Conservation (phyloP, 2,113 vertebrate genomes). For the Notothenia rossii region DNA sequence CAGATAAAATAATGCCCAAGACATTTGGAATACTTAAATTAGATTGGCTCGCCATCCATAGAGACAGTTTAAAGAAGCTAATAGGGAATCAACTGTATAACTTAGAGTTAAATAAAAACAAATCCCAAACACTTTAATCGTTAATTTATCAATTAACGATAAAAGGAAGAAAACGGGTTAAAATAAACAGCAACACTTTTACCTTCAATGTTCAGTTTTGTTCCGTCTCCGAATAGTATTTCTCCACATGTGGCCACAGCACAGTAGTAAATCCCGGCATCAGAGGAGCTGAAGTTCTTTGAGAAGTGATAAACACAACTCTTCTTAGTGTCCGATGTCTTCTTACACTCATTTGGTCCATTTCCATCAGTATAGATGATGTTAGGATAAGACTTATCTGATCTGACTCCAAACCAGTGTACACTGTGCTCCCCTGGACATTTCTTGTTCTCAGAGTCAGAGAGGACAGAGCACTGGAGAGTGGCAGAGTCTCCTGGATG, state of each 20-base stretch:
- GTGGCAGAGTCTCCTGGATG: constrained; percentile 47
- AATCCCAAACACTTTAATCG: too few species aligned
- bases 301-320: constrained; percentile 48
- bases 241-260: constrained; percentile 56
- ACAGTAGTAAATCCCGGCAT: constrained; percentile 65
- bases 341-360: neutral
- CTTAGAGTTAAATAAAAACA: too few species aligned
- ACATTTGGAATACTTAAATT: neutral
- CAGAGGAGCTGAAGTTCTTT: constrained; percentile 48
- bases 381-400: constrained; percentile 15
- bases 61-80: neutral
- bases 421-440: neutral
- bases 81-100: too few species aligned
- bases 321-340: neutral
- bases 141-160: too few species aligned
- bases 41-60: neutral
- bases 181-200: neutral
- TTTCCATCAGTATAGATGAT: constrained; percentile 39
- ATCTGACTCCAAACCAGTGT: constrained; percentile 52
- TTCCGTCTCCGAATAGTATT: constrained; percentile 63
- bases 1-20: too few species aligned
- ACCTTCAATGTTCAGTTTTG: constrained; percentile 52
- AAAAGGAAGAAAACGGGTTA: neutral
- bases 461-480: constrained; percentile 57
- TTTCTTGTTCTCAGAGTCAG: neutral